A percentile compares a stretch with the other conserved stretches of the same genome.
Evolutionary conservation across 2,888 invertebrate species (phyloP).

Genomic region (Agrochola lychnidis): DNA sequence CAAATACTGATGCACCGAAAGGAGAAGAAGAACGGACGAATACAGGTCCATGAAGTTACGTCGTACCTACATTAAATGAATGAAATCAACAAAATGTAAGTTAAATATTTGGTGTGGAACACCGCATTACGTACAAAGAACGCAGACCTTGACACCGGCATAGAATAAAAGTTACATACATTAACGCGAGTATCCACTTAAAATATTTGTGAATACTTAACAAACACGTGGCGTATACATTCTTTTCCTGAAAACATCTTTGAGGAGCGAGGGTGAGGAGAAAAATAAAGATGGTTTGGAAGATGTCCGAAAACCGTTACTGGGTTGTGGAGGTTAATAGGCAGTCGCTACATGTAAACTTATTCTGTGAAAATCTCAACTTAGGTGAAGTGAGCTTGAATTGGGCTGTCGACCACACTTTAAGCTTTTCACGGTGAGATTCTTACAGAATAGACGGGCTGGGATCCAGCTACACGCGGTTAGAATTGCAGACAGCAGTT

Average conservation of each 20-base stretch:
- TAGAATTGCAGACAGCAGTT: not conserved
- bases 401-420: too few relatives aligned
- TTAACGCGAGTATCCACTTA: slow-evolving; percentile 31
- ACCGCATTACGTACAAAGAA: slow-evolving; percentile 43
- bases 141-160: slow-evolving; percentile 50
- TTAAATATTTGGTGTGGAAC: slow-evolving; percentile 35
- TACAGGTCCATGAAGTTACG: not conserved
- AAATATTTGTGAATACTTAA: slow-evolving; percentile 38
- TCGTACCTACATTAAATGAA: slow-evolving; percentile 4
- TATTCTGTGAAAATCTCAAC: too few relatives aligned
- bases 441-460: too few relatives aligned
- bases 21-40: not conserved
- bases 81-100: slow-evolving; percentile 4
- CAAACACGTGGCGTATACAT: slow-evolving; percentile 39
- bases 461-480: too few relatives aligned
- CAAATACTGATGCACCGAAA: not conserved
- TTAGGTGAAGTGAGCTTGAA: too few relatives aligned
- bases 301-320: not conserved
- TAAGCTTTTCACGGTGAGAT: too few relatives aligned
- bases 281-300: not conserved
- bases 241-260: slow-evolving; percentile 3
- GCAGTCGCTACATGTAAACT: too few relatives aligned
- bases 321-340: not conserved
- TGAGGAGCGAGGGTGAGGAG: not conserved
- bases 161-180: slow-evolving; percentile 44